phyloP scores from a whole-genome alignment of 2,888 invertebrate species.

The Stenotaenia linearis region DNA sequence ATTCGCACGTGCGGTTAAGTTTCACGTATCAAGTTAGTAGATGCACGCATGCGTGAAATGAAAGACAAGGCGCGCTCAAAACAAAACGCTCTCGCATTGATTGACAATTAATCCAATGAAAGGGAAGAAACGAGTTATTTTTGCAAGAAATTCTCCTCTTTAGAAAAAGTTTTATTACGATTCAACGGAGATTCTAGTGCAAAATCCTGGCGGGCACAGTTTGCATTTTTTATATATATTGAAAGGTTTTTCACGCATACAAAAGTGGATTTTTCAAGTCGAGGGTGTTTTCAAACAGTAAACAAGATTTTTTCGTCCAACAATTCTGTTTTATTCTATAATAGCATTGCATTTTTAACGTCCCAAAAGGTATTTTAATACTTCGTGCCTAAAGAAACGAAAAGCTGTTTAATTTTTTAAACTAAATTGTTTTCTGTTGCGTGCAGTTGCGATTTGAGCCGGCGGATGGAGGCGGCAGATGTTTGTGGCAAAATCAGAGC shows the following conservation, averaged over 20 bases:
- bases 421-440: background rate
- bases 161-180: background rate
- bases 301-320: background rate
- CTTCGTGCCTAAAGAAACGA: background rate
- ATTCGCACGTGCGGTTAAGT: background rate
- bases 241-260: background rate
- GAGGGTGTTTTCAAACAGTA: background rate
- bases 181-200: background rate
- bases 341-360: background rate
- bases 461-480: background rate
- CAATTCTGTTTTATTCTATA: background rate
- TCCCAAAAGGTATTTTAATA: background rate
- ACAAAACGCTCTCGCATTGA: background rate
- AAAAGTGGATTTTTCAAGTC: background rate
- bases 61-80: background rate
- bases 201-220: background rate
- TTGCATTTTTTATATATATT: background rate
- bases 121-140: background rate
- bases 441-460: background rate
- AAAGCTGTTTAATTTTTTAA: background rate
- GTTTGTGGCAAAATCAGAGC: background rate
- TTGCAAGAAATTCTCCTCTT: background rate
- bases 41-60: background rate
- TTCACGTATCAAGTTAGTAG: background rate
- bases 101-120: background rate